Conservation (phyloP, 2,797 vertebrate genomes). For the Channa striata region DNA sequence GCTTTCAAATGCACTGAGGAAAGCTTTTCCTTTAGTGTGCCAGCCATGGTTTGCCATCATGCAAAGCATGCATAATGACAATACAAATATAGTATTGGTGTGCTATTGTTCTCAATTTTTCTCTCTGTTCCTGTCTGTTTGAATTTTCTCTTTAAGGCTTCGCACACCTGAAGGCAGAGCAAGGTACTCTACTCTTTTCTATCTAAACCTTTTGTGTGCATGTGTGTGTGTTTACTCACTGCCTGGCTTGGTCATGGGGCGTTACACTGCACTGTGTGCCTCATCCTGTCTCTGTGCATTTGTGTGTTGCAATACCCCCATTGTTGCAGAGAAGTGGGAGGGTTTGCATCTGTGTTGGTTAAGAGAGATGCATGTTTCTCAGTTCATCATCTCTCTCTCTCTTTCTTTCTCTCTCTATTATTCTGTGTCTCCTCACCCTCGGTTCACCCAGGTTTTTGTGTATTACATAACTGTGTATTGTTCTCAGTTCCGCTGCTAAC, state of each 20-base stretch:
- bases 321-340: slow-evolving; percentile 49
- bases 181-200: slow-evolving; percentile 89
- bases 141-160: slow-evolving; percentile 88
- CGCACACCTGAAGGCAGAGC: slow-evolving; percentile 96
- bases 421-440: slow-evolving; percentile 56
- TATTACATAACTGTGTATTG: slow-evolving; percentile 71
- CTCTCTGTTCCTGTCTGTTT: slow-evolving; percentile 72
- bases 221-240: slow-evolving; percentile 23
- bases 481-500: slow-evolving; percentile 65
- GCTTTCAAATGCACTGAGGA: slow-evolving; percentile 78
- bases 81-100: slow-evolving; percentile 83
- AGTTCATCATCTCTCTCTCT: slow-evolving; percentile 32
- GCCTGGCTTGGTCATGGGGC: slow-evolving; percentile 59
- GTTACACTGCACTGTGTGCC: slow-evolving; percentile 41
- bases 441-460: slow-evolving; percentile 62
- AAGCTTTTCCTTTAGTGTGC: slow-evolving; percentile 82
- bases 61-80: slow-evolving; percentile 85
- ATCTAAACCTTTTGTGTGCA: slow-evolving; percentile 23
- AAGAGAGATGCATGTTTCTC: slow-evolving; percentile 60
- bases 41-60: slow-evolving; percentile 82
- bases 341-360: slow-evolving; percentile 21
- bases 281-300: slow-evolving; percentile 72
- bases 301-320: slow-evolving; percentile 55
- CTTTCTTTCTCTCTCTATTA: slow-evolving; percentile 9
- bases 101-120: slow-evolving; percentile 75